Conservation (phyloP, 2,113 vertebrate genomes). For the sheep (Ovis aries) region ARS-UI_Ramb_v3.0 NC_056068.1:75018001-75018500, state of each 20-base stretch:
- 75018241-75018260: neutral
- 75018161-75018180: neutral
- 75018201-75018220: constrained; percentile 12
- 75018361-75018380: neutral
- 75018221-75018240: constrained; percentile 11
- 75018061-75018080: neutral
- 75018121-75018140: constrained; percentile 13
- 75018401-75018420: neutral
- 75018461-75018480: neutral
- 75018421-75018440: neutral
- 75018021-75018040: neutral
- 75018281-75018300: constrained; percentile 30
- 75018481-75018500: neutral
- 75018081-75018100: neutral
- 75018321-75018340: constrained; percentile 29
- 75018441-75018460: neutral
- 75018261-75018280: constrained; percentile 23
- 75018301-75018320: neutral
- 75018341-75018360: constrained; percentile 7
- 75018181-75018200: constrained; percentile 10
- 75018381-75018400: neutral
- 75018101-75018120: neutral
- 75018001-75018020: neutral
- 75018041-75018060: neutral
- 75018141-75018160: neutral